A percentile compares a stretch with the other conserved stretches of the same genome.
These are phyloP conservation scores for Alca torda DNA, from an alignment of 2,797 vertebrate species.

Conservation along the genomic window DNA sequence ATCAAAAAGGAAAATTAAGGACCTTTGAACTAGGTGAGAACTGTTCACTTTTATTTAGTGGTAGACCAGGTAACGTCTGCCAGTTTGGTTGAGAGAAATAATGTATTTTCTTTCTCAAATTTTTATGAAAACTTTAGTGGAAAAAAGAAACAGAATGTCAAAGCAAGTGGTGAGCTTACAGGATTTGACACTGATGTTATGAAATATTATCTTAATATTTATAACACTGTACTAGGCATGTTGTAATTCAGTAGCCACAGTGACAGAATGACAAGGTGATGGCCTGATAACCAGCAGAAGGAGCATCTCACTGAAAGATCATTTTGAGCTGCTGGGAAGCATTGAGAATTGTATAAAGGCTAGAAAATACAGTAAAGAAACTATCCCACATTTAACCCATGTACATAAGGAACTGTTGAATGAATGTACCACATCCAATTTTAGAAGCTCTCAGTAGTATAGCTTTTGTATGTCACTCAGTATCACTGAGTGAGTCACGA, in stretches of 20 bases:
- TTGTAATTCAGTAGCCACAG: neutral
- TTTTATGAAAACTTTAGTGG: neutral
- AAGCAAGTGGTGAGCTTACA: neutral
- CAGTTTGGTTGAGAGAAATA: neutral
- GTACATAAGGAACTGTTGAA: neutral
- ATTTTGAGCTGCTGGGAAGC: neutral
- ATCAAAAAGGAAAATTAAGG: neutral
- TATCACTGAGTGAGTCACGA: neutral
- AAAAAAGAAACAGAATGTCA: neutral
- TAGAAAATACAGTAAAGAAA: neutral
- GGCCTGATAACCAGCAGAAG: neutral
- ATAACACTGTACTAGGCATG: neutral
- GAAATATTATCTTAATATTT: neutral
- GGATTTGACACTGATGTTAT: neutral
- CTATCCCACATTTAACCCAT: neutral
- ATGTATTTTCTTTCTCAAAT: neutral
- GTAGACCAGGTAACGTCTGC: neutral
- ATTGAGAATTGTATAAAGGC: neutral
- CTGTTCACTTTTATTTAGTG: neutral
- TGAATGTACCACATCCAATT: neutral
- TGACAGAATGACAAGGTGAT: neutral
- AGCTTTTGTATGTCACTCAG: neutral
- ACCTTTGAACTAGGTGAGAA: neutral
- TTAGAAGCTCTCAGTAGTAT: neutral
- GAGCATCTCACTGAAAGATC: neutral